A percentile compares a stretch with the other conserved stretches of the same genome.
phyloP scores from a whole-genome alignment of 2,888 invertebrate species.

The Phymatocera aterrima region DNA sequence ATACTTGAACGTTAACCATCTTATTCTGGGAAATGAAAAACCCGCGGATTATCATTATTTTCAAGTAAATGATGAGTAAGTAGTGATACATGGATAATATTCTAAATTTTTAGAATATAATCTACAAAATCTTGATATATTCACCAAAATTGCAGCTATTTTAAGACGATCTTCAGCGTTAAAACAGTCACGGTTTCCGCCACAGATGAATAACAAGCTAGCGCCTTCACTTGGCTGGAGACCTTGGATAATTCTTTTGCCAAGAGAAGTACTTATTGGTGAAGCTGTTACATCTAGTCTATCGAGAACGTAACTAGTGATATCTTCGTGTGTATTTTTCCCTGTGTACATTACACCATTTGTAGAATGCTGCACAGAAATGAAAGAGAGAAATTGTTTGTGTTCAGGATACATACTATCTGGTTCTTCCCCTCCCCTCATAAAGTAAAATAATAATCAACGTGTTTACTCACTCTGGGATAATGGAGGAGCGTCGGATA shows the following conservation, averaged over 20 bases:
- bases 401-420: neutral
- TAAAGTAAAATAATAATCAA: constrained; percentile 13
- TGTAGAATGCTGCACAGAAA: constrained; percentile 59
- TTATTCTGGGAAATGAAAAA: constrained; percentile 58
- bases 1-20: constrained; percentile 60
- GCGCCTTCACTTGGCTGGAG: constrained; percentile 54
- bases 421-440: neutral
- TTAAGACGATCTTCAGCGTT: constrained; percentile 73
- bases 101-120: constrained; percentile 33
- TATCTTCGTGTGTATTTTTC: constrained; percentile 57
- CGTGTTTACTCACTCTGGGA: constrained; percentile 74
- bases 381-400: neutral
- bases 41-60: neutral
- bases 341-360: constrained; percentile 59
- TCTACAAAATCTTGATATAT: constrained; percentile 66
- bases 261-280: constrained; percentile 60
- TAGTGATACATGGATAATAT: neutral
- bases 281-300: constrained; percentile 60
- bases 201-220: constrained; percentile 63
- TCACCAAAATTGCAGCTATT: constrained; percentile 86
- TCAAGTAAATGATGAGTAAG: neutral
- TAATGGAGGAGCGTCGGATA: constrained; percentile 88
- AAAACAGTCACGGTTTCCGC: constrained; percentile 60
- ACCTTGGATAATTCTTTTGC: constrained; percentile 58
- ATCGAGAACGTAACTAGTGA: constrained; percentile 62